Percentiles rank a stretch among this genome's conserved stretches.
Evolutionary conservation across 92 coral and sea anemone genomes (phyloP).

Genomic region (Heteractis magnifica): DNA sequence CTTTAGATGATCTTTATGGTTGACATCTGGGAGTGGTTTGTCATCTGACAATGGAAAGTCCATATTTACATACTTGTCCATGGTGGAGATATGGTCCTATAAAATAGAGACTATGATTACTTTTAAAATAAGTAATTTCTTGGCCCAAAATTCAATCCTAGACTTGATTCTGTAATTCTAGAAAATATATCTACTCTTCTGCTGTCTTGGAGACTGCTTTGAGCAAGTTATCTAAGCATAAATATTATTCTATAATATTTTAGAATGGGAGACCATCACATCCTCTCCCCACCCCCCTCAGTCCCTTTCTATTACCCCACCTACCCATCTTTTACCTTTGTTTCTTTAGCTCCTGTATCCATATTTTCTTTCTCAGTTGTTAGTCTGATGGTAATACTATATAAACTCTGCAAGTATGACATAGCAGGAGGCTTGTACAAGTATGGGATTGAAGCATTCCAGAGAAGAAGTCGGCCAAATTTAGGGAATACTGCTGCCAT

Average conservation of each 20-base stretch:
- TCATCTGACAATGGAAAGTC: conserved; percentile 69
- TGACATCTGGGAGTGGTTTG: conserved; percentile 42
- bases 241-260: too few species aligned
- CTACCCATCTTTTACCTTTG: conserved; percentile 47
- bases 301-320: too few species aligned
- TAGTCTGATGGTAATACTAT: conserved; percentile 61
- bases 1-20: conserved; percentile 55
- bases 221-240: too few species aligned
- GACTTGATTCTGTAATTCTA: too few species aligned
- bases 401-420: conserved; percentile 76
- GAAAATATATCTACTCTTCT: too few species aligned
- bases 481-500: conserved; percentile 73
- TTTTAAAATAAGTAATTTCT: not conserved
- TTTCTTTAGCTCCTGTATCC: conserved; percentile 30
- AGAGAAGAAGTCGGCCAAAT: conserved; percentile 74
- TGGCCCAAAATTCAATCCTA: too few species aligned
- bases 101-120: not conserved
- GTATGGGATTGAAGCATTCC: conserved; percentile 78
- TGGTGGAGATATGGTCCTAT: conserved; percentile 48
- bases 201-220: too few species aligned
- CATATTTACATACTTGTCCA: conserved; percentile 33
- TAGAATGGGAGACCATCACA: not conserved
- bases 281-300: not conserved
- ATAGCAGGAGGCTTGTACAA: conserved; percentile 89
- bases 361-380: conserved; percentile 72